These are phyloP conservation scores for Enoplosus armatus DNA, from an alignment of 2,797 vertebrate species.

Conservation along the genomic window DNA sequence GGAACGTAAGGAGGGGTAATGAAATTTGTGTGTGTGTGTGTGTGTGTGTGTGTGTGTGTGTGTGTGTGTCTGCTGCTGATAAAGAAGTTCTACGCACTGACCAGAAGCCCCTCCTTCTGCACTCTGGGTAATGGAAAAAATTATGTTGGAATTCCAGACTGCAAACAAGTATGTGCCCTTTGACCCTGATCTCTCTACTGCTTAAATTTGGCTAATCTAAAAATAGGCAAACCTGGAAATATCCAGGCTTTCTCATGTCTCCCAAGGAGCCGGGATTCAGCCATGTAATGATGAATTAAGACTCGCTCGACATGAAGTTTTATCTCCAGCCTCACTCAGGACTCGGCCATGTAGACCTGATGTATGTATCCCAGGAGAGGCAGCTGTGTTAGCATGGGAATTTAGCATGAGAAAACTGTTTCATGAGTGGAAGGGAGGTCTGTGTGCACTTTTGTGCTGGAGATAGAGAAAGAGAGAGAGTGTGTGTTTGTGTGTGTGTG, in stretches of 20 bases:
- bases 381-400: constrained; percentile 56
- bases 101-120: constrained; percentile 80
- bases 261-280: constrained; percentile 40
- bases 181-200: constrained; percentile 84
- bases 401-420: constrained; percentile 60
- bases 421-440: constrained; percentile 15
- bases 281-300: constrained; percentile 40
- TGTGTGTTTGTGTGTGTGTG: constrained; percentile 7
- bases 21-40: constrained; percentile 46
- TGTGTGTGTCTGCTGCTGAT: constrained; percentile 68
- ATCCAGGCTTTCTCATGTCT: constrained; percentile 70
- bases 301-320: constrained; percentile 19
- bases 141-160: constrained; percentile 89
- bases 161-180: constrained; percentile 89
- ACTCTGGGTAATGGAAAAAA: constrained; percentile 91
- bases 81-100: constrained; percentile 63
- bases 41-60: constrained; percentile 39
- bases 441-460: neutral
- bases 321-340: constrained; percentile 31
- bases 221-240: constrained; percentile 88
- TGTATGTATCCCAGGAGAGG: constrained; percentile 52
- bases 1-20: constrained; percentile 62
- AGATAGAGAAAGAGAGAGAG: neutral
- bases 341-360: constrained; percentile 44
- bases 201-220: constrained; percentile 84